Conservation (phyloP, 2,113 vertebrate genomes). For the Gasterosteus nipponicus region DNA sequence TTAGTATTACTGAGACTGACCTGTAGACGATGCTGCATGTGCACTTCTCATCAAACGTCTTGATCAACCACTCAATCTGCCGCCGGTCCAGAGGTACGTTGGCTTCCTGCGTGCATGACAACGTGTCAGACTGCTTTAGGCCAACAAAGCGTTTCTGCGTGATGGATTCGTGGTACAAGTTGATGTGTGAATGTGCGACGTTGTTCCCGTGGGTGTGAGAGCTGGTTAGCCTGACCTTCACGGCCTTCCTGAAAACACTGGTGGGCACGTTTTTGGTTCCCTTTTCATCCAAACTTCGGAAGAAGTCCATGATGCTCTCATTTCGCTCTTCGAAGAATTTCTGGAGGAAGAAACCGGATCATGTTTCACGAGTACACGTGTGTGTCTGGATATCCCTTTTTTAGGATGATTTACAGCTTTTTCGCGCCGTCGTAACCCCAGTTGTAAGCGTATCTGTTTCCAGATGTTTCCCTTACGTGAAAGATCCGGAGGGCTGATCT, state of each 20-base stretch:
- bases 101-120: slow-evolving; percentile 55
- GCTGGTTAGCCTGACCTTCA: slow-evolving; percentile 19
- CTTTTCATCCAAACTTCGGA: slow-evolving; percentile 69
- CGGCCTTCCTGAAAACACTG: slow-evolving; percentile 66
- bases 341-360: slow-evolving; percentile 35
- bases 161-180: neutral
- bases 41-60: slow-evolving; percentile 65
- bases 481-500: slow-evolving; percentile 25
- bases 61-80: slow-evolving; percentile 75
- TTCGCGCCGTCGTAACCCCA: neutral
- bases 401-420: neutral
- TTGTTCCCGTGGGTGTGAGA: neutral
- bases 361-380: neutral
- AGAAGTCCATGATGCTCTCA: slow-evolving; percentile 75
- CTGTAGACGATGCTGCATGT: slow-evolving; percentile 76
- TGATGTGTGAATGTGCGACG: neutral
- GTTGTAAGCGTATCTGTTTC: neutral
- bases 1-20: slow-evolving; percentile 57
- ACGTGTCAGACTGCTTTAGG: no score
- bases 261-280: slow-evolving; percentile 73
- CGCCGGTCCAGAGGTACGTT: slow-evolving; percentile 70
- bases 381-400: neutral
- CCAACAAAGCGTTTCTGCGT: neutral
- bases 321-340: slow-evolving; percentile 68
- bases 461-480: slow-evolving; percentile 32